A percentile compares a stretch with the other conserved stretches of the same genome.
These are phyloP conservation scores for Heteronetta atricapilla DNA, from an alignment of 2,113 vertebrate species.

Conservation along the genomic window DNA sequence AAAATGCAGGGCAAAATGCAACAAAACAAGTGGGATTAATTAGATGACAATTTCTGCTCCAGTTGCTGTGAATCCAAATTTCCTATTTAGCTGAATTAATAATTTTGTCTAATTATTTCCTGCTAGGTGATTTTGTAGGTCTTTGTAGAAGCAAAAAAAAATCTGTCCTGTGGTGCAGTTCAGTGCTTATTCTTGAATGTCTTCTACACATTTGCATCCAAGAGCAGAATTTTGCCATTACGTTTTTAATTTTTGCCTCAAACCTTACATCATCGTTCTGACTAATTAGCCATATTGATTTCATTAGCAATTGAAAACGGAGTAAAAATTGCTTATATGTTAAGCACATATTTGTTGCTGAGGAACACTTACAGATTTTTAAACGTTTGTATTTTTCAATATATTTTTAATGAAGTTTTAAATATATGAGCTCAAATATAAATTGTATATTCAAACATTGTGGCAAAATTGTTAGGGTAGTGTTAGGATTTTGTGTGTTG, in stretches of 20 bases:
- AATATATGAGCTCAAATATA: not conserved
- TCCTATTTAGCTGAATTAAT: not conserved
- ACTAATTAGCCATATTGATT: not conserved
- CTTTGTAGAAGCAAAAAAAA: not conserved
- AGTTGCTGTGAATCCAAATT: not conserved
- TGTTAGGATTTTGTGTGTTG: not conserved
- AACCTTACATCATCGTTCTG: not conserved
- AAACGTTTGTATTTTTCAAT: not conserved
- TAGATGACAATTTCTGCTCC: not conserved
- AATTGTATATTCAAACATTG: not conserved
- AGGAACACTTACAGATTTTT: not conserved
- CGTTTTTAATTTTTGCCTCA: not conserved
- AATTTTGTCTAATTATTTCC: not conserved
- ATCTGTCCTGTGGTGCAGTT: not conserved
- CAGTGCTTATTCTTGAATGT: not conserved
- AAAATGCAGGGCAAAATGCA: not conserved
- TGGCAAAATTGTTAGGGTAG: not conserved
- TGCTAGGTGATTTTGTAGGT: not conserved
- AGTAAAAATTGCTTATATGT: not conserved
- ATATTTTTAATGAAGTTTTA: not conserved
- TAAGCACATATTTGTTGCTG: not conserved
- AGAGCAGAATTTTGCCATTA: not conserved
- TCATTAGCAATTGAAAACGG: not conserved
- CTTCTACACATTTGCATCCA: not conserved
- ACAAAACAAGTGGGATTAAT: not conserved